Conservation (phyloP, 2,113 vertebrate species). For the Jaculus jaculus region DNA sequence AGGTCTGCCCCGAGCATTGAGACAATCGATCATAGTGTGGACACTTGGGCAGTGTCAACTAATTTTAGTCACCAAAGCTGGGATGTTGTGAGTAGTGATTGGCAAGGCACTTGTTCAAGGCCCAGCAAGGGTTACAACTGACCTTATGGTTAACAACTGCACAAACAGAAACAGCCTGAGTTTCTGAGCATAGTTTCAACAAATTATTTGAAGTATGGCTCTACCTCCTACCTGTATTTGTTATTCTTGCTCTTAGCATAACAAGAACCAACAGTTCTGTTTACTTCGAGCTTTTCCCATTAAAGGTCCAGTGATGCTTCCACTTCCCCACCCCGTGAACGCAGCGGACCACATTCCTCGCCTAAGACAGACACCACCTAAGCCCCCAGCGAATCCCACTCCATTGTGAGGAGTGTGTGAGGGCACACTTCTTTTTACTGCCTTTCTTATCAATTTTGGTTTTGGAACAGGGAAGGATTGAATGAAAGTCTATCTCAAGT, state of each 20-base stretch:
- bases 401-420: background rate
- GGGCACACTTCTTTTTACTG: background rate
- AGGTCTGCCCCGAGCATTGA: constrained; percentile 72
- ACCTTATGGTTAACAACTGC: constrained; percentile 88
- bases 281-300: constrained; percentile 79
- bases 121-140: constrained; percentile 81
- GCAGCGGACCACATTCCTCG: background rate
- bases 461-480: background rate
- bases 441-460: background rate
- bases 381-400: background rate
- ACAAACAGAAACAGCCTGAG: constrained; percentile 85
- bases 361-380: constrained; percentile 16
- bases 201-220: constrained; percentile 86
- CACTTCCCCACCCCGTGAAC: background rate
- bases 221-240: constrained; percentile 86
- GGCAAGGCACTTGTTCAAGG: constrained; percentile 82
- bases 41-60: constrained; percentile 80
- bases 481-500: background rate
- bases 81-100: constrained; percentile 80
- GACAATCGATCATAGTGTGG: constrained; percentile 76
- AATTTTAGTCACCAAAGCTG: constrained; percentile 79
- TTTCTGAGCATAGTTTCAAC: constrained; percentile 80
- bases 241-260: constrained; percentile 84
- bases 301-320: constrained; percentile 63
- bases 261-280: constrained; percentile 80